Evolutionary conservation across 53 echinoderm and acorn worm genomes (phyloP), one percentile per base, ranked within the genome.

Genomic region (Holothuria leucospilota): DNA sequence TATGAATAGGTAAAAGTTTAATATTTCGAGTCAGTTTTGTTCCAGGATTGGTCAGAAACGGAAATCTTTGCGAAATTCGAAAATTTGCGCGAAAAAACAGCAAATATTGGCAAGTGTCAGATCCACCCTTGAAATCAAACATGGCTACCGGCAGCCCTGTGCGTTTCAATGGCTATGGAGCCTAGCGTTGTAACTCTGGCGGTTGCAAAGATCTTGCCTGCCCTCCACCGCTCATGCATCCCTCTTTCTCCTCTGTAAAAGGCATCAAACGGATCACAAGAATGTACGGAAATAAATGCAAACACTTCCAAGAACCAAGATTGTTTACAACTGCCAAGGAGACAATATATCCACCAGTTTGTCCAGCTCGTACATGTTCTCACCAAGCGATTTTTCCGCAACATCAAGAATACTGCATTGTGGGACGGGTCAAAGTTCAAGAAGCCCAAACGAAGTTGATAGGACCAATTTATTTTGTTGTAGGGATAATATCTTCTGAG

Each of bases 71-170:
- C 13, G 75, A 75, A 75, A 75, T 39, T 75, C 75, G 49, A 52
- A 49, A 75, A 75, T 46, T 52, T 75, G 75, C 41, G 75, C 59
- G 39, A 62, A 81, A 81, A 58, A 81, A 58, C 27, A 39, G 62
- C 58, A 60, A 81, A 81, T 75, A 75, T 60, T 81, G 81, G 59
- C 59, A 81, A 81, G 81, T 58, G 81, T 81, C 81, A 81, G 62
- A 81, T 53, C 81, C 81, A 81, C 81, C 81, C 81, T 81, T 81
- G 62, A 81, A 81, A 81, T 62, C 62, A 81, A 81, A 81, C 81
- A 81, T 81, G 81, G 81, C 81, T 81, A 59, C 81, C 78, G 20
- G 39, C 81, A 49, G 75, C 52, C 75, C 49, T 51, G 20, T 42
- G 75, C 75, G 75, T 75, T 49, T 51, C 75, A 75, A 75, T 75